A percentile compares a stretch with the other conserved stretches of the same genome.
phyloP scores from a whole-genome alignment of 1,140 invertebrate genomes.

The Trachymyrmex cornetzi region DNA sequence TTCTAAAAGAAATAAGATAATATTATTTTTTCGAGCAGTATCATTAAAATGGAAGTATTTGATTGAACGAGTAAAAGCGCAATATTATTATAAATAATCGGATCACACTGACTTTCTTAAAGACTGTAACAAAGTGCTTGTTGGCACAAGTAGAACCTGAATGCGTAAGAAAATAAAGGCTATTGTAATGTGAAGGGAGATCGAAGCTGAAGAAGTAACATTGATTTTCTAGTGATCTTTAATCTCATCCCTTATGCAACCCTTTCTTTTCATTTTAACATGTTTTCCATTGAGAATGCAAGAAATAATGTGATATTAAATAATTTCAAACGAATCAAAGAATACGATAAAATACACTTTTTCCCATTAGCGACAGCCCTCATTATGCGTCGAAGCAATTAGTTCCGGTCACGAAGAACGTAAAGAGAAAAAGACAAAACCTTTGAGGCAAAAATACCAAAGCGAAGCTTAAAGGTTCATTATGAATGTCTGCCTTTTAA shows the following conservation, averaged over 20 bases:
- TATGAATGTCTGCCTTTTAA: constrained; percentile 30
- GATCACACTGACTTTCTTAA: neutral
- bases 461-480: constrained; percentile 21
- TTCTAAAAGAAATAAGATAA: neutral
- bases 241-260: constrained; percentile 16
- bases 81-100: constrained; percentile 3
- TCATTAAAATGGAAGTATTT: neutral
- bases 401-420: constrained; percentile 27
- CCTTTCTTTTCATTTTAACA: neutral
- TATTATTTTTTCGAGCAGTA: neutral
- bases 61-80: neutral
- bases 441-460: constrained; percentile 11
- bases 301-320: constrained; percentile 28
- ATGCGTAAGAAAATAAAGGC: neutral
- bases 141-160: neutral
- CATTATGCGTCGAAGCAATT: constrained; percentile 49
- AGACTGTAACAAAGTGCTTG: neutral
- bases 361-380: neutral
- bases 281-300: neutral
- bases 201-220: neutral
- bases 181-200: neutral
- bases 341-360: constrained; percentile 19
- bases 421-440: constrained; percentile 5
- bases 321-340: constrained; percentile 34
- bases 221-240: neutral